A percentile compares a stretch with the other conserved stretches of the same genome.
Conservation (phyloP, 2,888 invertebrate species). For the Helleia helle region DNA sequence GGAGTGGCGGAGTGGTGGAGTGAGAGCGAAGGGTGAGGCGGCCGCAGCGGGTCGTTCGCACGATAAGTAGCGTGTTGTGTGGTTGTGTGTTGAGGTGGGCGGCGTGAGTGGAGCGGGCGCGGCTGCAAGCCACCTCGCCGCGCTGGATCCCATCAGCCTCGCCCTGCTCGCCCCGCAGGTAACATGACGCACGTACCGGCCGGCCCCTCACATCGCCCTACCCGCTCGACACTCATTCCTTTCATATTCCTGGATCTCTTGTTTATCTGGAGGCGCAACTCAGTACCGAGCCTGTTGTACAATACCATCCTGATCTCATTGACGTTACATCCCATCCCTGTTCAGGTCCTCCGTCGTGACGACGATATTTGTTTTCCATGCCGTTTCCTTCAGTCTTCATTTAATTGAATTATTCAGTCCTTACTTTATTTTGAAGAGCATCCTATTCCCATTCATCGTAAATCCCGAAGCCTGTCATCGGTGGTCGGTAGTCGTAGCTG, state of each 20-base stretch:
- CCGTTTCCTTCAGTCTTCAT: no score
- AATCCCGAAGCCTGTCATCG: constrained; percentile 28
- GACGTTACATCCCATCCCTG: no score
- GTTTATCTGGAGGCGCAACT: no score
- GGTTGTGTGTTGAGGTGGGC: constrained; percentile 76
- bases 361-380: no score
- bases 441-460: not conserved
- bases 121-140: constrained; percentile 71
- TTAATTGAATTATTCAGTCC: no score
- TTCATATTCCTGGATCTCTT: no score
- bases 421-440: no score
- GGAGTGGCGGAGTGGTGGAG: no score
- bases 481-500: constrained; percentile 58
- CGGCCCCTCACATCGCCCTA: constrained; percentile 21
- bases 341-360: no score
- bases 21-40: constrained; percentile 33
- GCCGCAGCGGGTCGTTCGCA: constrained; percentile 45
- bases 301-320: no score
- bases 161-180: constrained; percentile 72
- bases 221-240: constrained; percentile 17
- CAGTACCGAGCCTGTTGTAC: no score
- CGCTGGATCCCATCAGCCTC: constrained; percentile 72
- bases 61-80: constrained; percentile 72
- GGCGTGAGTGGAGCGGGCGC: constrained; percentile 72
- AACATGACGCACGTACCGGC: constrained; percentile 34